phyloP scores from a whole-genome alignment of 2,113 vertebrate species.

The Epinephelus moara region DNA sequence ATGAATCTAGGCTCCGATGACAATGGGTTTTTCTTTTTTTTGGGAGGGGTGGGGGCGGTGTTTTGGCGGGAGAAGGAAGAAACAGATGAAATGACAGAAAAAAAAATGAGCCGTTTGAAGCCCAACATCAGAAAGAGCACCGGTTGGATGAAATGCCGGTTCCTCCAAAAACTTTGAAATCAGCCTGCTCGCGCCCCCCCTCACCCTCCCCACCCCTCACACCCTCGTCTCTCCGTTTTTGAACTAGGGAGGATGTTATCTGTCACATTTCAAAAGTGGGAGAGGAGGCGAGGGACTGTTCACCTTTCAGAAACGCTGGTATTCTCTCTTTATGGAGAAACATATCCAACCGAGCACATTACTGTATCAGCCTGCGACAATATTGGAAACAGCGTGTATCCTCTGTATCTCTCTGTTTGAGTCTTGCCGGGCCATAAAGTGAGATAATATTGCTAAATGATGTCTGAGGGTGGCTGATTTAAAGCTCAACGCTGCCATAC shows the following conservation, averaged over 20 bases:
- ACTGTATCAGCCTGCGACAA: slow-evolving; percentile 71
- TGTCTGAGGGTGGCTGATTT: slow-evolving; percentile 66
- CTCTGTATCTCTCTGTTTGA: slow-evolving; percentile 73
- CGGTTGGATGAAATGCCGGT: slow-evolving; percentile 81
- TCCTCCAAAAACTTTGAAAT: slow-evolving; percentile 84
- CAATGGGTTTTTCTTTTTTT: slow-evolving; percentile 81
- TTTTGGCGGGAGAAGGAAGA: slow-evolving; percentile 70
- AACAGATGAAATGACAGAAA: slow-evolving; percentile 76
- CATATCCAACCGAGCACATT: slow-evolving; percentile 78
- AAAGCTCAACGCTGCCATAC: slow-evolving; percentile 25
- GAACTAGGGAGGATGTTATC: slow-evolving; percentile 82
- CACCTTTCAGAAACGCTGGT: slow-evolving; percentile 78
- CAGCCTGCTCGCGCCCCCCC: slow-evolving; percentile 23
- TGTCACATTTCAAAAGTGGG: slow-evolving; percentile 79
- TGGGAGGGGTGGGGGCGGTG: slow-evolving; percentile 30
- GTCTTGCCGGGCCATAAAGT: slow-evolving; percentile 50
- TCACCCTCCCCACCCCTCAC: slow-evolving; percentile 18
- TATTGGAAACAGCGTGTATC: slow-evolving; percentile 73
- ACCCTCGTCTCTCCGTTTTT: slow-evolving; percentile 68
- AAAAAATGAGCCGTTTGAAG: slow-evolving; percentile 83
- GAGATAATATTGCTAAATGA: slow-evolving; percentile 65
- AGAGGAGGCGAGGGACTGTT: slow-evolving; percentile 75
- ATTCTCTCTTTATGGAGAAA: slow-evolving; percentile 76
- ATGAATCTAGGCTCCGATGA: slow-evolving; percentile 89
- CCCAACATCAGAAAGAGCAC: slow-evolving; percentile 78